phyloP scores from a whole-genome alignment of 2,888 invertebrate genomes.

The Habrosyne pyritoides region DNA sequence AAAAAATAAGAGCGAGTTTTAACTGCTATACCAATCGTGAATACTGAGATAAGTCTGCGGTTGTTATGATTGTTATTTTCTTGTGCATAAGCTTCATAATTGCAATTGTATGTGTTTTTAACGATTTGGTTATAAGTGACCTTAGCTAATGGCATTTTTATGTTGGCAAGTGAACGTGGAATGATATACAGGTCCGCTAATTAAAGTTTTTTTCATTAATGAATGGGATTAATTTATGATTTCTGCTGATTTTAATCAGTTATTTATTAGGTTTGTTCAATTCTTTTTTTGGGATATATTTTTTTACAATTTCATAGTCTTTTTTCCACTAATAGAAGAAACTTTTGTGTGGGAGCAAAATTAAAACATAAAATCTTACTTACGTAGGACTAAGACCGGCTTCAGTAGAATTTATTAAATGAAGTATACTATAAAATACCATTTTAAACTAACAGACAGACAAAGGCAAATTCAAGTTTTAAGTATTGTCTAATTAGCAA shows the following conservation, averaged over 20 bases:
- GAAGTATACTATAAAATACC: too few species aligned
- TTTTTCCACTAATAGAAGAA: too few species aligned
- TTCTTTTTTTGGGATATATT: too few species aligned
- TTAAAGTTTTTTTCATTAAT: conserved; percentile 17
- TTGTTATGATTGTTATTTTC: background rate
- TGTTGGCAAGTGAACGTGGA: conserved; percentile 15
- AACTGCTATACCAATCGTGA: background rate
- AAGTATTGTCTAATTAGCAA: background rate
- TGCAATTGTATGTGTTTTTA: background rate
- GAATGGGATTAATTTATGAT: conserved; percentile 4
- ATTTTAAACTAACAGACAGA: too few species aligned
- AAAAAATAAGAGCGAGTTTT: background rate
- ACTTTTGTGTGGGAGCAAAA: too few species aligned
- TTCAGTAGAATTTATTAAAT: too few species aligned
- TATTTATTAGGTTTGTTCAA: too few species aligned
- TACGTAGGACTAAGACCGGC: too few species aligned
- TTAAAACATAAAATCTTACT: too few species aligned
- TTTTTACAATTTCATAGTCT: too few species aligned
- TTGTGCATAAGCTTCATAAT: background rate
- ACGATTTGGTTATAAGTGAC: background rate
- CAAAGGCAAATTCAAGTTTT: background rate
- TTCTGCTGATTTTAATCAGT: background rate
- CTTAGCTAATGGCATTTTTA: conserved; percentile 18
- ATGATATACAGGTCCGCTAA: conserved; percentile 16
- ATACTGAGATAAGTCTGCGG: background rate